phyloP scores from a whole-genome alignment of 1,140 invertebrate species.

The Drosophila trapezifrons region DNA sequence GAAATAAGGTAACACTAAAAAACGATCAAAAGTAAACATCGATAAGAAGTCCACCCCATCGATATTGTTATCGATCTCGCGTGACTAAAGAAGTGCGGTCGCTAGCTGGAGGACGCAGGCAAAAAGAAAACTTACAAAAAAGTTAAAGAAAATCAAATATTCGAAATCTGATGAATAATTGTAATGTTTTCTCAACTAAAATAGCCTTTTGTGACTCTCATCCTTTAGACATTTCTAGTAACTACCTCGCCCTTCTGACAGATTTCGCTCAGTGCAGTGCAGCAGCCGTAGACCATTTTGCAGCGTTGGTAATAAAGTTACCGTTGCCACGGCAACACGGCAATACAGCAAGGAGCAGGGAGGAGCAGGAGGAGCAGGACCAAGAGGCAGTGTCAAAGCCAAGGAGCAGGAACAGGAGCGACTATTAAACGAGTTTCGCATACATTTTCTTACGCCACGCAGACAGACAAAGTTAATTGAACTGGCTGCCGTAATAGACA shows the following conservation, averaged over 20 bases:
- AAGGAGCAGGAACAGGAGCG: conserved; percentile 33
- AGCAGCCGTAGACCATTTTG: conserved; percentile 43
- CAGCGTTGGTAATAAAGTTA: conserved; percentile 50
- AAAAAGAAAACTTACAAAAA: too few species aligned
- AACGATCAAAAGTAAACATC: too few species aligned
- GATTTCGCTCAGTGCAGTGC: conserved; percentile 14
- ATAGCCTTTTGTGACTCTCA: too few species aligned
- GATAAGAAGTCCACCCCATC: too few species aligned
- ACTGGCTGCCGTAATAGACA: conserved; percentile 56
- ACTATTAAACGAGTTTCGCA: conserved; percentile 76
- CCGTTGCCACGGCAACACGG: conserved; percentile 28
- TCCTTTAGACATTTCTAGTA: too few species aligned
- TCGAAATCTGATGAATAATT: too few species aligned
- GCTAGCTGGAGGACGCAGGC: too few species aligned
- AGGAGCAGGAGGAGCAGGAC: neutral
- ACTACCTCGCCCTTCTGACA: neutral
- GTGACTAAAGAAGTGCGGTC: too few species aligned
- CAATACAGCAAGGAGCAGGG: neutral
- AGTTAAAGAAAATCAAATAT: too few species aligned
- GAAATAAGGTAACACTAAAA: too few species aligned
- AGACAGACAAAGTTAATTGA: conserved; percentile 77
- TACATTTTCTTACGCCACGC: conserved; percentile 72
- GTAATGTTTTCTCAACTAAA: too few species aligned
- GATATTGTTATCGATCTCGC: too few species aligned
- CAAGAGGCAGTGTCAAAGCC: conserved; percentile 15